Percentiles rank a stretch among this genome's conserved stretches.
These are phyloP conservation scores for Wasmannia auropunctata DNA, from an alignment of 1,140 invertebrate genomes.

Conservation along the genomic window DNA sequence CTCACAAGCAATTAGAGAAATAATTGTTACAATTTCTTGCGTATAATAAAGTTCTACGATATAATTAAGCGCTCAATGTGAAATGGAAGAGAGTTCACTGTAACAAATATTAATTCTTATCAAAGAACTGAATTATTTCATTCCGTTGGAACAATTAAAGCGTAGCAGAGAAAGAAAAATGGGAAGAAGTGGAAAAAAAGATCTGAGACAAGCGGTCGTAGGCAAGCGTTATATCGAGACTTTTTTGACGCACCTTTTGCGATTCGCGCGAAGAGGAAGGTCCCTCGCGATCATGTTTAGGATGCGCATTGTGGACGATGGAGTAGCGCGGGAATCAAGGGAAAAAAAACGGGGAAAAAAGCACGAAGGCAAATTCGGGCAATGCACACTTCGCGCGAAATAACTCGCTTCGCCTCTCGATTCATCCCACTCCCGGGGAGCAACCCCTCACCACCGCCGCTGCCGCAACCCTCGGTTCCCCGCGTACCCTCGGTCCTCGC, in stretches of 20 bases:
- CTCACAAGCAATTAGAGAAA: conserved; percentile 4
- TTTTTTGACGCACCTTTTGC: conserved; percentile 15
- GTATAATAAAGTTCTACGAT: conserved; percentile 7
- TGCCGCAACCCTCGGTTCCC: conserved; percentile 60
- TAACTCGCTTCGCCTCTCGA: conserved; percentile 72
- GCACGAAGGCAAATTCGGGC: conserved; percentile 68
- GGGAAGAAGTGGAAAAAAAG: not conserved
- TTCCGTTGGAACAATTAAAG: conserved; percentile 29
- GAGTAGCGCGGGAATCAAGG: conserved; percentile 41
- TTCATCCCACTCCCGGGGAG: conserved; percentile 62
- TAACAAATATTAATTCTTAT: conserved; percentile 22
- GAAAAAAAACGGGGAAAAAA: conserved; percentile 38
- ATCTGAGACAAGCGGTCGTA: not conserved
- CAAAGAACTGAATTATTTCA: conserved; percentile 45
- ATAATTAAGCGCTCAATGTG: conserved; percentile 10
- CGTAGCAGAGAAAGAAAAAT: not conserved
- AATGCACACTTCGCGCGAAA: conserved; percentile 74
- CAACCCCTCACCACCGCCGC: conserved; percentile 60
- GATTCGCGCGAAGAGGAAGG: not conserved
- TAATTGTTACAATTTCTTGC: not conserved
- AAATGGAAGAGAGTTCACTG: conserved; percentile 29
- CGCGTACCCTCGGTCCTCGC: conserved; percentile 7
- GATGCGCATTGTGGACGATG: conserved; percentile 19
- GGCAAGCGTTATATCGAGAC: not conserved
- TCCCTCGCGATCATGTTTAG: conserved; percentile 40